phyloP scores from a whole-genome alignment of 2,113 vertebrate genomes.

The Thryonomys swinderianus region DNA sequence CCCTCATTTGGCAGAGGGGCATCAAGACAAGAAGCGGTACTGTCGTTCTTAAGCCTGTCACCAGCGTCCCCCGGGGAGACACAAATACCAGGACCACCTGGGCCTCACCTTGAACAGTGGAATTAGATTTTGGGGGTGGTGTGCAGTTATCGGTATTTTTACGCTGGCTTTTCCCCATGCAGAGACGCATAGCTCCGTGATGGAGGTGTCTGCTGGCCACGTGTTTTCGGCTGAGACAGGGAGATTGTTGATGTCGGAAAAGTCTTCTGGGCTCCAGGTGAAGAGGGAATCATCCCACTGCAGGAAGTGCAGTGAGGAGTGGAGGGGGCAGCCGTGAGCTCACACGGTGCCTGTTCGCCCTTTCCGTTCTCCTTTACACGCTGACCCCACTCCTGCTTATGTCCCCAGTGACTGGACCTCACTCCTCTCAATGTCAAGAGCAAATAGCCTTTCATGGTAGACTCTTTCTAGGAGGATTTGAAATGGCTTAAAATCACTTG shows the following conservation, averaged over 20 bases:
- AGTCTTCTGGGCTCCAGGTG: conserved; percentile 85
- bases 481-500: neutral
- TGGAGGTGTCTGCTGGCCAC: conserved; percentile 91
- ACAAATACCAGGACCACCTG: neutral
- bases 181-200: conserved; percentile 88
- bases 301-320: neutral
- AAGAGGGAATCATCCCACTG: conserved; percentile 65
- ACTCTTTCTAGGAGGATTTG: neutral
- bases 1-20: neutral
- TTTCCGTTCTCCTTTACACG: neutral
- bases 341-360: neutral
- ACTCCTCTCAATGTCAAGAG: neutral
- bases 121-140: neutral
- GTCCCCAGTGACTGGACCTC: neutral
- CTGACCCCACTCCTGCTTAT: neutral
- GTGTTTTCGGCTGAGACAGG: conserved; percentile 87
- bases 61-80: neutral
- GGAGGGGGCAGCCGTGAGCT: neutral
- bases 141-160: too few species aligned
- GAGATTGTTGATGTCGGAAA: conserved; percentile 85
- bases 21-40: neutral
- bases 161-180: neutral
- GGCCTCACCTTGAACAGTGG: neutral
- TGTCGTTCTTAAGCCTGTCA: neutral
- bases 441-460: neutral